Evolutionary conservation across 2,888 invertebrate species (phyloP), one percentile per base, ranked within the genome.

Genomic region (Leuctra nigra): DNA sequence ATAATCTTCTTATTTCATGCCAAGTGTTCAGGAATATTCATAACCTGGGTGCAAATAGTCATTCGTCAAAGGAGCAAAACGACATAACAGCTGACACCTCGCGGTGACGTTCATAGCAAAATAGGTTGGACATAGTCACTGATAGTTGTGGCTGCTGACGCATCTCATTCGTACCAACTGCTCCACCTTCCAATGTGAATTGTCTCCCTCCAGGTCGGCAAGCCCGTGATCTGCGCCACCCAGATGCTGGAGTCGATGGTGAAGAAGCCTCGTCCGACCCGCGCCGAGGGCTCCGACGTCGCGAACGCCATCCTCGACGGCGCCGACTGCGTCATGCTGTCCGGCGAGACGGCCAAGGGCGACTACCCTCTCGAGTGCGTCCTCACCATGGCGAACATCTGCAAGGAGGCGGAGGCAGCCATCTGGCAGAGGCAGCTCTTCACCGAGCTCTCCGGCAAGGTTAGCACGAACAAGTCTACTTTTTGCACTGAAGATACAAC

Each of bases 371-470:
- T 81, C 50, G 76, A 78, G 64, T 70, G 78, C 46, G 73, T 68
- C 14, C 56, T 63, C 18, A 69, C 69, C 16, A 73, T 73, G 73
- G 69, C 69, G 24, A 69, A 76, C 69, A 78, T 80, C 59, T 75
- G 77, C 62, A 66, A 73, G 56, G 81, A 83, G 67, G 82, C 81
- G 0, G 82, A 82, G 67, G 74, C 77, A 4, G 80, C 80, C 6
- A 67, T 79, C 38, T 80, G 76, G 71, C 78, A 79, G 67, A 70
- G 70, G 60, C 75, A 77, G 65, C 67, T 75, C 64, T 78, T 80
- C 73, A 80, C 78, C 44, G 96, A 97, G 69, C 77, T 97, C 48
- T 75, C 81, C 1, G 71, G 67, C 61, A 74, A 77, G 68, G 78
- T 78, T 63, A 63, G 63, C 23, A 20, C n/a, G n/a, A n/a, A n/a